These are phyloP conservation scores for Ennomos quercinarius DNA, from an alignment of 2,888 invertebrate species.

Conservation along the genomic window DNA sequence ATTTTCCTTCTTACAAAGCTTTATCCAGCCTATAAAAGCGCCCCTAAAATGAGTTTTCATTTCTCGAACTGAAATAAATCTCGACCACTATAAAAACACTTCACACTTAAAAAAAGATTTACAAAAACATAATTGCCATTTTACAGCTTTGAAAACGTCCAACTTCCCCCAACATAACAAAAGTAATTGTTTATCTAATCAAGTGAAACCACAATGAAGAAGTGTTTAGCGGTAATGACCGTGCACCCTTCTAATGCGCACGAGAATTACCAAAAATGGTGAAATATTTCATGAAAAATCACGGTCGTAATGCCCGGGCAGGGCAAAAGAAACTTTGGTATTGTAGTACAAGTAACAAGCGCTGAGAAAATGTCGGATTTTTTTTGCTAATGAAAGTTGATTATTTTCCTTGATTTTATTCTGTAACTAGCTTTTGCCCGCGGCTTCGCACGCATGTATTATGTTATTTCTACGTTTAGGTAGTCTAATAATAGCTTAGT, in stretches of 20 bases:
- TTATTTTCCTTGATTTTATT: too few relatives aligned
- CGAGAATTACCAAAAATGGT: constrained; percentile 53
- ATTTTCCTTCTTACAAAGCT: too few relatives aligned
- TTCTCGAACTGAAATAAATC: too few relatives aligned
- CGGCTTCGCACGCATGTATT: too few relatives aligned
- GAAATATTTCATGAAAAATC: constrained; percentile 63
- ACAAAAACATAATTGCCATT: neutral
- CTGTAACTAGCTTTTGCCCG: too few relatives aligned
- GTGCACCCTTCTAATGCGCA: constrained; percentile 55
- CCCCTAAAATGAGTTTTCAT: too few relatives aligned
- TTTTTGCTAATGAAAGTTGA: too few relatives aligned
- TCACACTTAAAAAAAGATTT: too few relatives aligned
- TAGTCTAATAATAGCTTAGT: too few relatives aligned
- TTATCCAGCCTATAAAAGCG: too few relatives aligned
- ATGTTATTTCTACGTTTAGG: too few relatives aligned
- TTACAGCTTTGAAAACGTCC: constrained; percentile 2
- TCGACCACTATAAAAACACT: too few relatives aligned
- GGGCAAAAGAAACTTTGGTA: constrained; percentile 43
- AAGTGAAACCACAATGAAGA: constrained; percentile 33
- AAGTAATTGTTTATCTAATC: constrained; percentile 31
- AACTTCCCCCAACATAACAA: constrained; percentile 11
- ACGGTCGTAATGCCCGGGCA: constrained; percentile 50
- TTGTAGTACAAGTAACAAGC: constrained; percentile 39
- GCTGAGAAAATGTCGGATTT: neutral
- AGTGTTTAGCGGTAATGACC: constrained; percentile 44